Percentiles rank a stretch among this genome's conserved stretches.
These are phyloP conservation scores for Neoseiulus cucumeris DNA, from an alignment of 1,140 invertebrate genomes.

Conservation along the genomic window DNA sequence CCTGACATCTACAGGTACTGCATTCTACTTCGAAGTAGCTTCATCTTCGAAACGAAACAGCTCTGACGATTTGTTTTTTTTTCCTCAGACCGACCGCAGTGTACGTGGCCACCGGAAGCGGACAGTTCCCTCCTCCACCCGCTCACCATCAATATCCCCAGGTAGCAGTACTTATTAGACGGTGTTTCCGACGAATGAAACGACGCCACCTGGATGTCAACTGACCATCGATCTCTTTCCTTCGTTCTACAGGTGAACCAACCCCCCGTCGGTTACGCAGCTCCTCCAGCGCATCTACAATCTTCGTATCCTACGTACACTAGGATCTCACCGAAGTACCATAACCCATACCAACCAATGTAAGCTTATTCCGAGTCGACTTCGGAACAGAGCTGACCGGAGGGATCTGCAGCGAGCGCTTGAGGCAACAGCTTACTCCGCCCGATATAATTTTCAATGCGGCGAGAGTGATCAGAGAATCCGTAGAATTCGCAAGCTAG, in stretches of 20 bases:
- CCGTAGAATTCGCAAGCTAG: too few relatives aligned
- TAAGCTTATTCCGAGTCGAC: background rate
- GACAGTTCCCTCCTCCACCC: conserved; percentile 5
- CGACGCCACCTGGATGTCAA: background rate
- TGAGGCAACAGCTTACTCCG: too few relatives aligned
- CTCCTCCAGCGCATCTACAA: background rate
- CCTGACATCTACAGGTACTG: background rate
- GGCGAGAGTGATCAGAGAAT: too few relatives aligned
- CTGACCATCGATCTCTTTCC: background rate
- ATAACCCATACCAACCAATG: conserved; percentile 3
- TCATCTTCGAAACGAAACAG: too few relatives aligned
- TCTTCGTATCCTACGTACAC: background rate
- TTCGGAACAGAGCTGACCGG: too few relatives aligned
- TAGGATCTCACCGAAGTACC: background rate
- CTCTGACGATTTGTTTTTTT: too few relatives aligned
- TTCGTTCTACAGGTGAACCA: background rate
- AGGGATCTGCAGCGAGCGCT: too few relatives aligned
- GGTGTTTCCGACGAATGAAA: background rate
- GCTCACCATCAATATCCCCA: conserved; percentile 7
- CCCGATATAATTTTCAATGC: too few relatives aligned
- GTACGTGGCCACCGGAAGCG: conserved; percentile 10
- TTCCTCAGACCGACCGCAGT: background rate
- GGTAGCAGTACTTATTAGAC: background rate
- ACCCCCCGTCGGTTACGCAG: conserved; percentile 2
- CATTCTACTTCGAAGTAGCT: too few relatives aligned